Evolutionary conservation across 2,888 invertebrate species (phyloP).

Genomic region (Machimus rusticus): DNA sequence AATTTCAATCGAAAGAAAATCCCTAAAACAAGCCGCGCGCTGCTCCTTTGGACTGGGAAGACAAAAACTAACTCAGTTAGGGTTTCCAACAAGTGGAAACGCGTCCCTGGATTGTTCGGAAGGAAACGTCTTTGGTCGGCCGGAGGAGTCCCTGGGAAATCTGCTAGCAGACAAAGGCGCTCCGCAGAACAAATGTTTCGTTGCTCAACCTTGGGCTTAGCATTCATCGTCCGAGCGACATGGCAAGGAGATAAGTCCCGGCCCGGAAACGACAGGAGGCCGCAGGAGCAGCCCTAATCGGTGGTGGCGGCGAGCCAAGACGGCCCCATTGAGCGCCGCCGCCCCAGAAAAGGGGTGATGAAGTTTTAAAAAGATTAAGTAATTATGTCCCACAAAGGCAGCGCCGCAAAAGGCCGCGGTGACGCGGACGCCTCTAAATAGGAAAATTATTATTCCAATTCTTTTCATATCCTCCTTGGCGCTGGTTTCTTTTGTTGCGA

Average conservation of each 20-base stretch:
- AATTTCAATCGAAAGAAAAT: neutral
- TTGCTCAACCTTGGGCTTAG: neutral
- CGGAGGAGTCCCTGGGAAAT: neutral
- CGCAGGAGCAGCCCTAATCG: neutral
- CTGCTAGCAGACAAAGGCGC: neutral
- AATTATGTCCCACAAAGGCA: slow-evolving; percentile 46
- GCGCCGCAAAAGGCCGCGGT: slow-evolving; percentile 37
- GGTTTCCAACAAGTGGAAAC: neutral
- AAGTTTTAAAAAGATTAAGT: slow-evolving; percentile 48
- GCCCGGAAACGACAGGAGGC: neutral
- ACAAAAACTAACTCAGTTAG: neutral
- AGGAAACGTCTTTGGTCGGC: neutral
- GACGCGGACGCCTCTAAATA: slow-evolving; percentile 40
- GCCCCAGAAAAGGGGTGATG: slow-evolving; percentile 44
- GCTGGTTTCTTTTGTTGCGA: slow-evolving; percentile 43
- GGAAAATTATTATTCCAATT: slow-evolving; percentile 47
- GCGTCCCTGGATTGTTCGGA: neutral
- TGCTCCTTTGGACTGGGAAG: neutral
- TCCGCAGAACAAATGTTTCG: neutral
- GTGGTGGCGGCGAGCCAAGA: neutral
- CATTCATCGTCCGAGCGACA: neutral
- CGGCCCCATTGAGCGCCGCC: neutral
- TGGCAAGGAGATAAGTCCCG: neutral
- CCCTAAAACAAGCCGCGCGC: neutral
- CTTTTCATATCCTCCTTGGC: slow-evolving; percentile 44